A percentile compares a stretch with the other conserved stretches of the same genome.
phyloP scores from a whole-genome alignment of 1,140 invertebrate genomes.

The Tigriopus japonicus region DNA sequence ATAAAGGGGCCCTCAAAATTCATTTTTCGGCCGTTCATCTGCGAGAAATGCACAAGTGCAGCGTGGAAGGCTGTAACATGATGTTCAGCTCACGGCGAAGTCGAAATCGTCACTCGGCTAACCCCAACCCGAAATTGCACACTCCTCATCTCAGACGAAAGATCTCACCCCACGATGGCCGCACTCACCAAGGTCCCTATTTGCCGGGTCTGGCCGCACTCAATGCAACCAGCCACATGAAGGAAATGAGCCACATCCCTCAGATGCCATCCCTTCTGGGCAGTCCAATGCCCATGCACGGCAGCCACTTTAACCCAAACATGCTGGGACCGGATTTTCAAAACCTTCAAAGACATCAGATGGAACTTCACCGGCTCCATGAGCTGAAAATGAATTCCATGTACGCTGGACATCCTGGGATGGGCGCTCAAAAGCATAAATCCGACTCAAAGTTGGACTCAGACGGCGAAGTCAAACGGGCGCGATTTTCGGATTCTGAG shows the following conservation, averaged over 20 bases:
- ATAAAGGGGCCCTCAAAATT: conserved; percentile 97
- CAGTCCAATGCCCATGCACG: background rate
- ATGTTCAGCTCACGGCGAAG: conserved; percentile 94
- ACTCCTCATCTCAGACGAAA: conserved; percentile 76
- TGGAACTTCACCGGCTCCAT: conserved; percentile 14
- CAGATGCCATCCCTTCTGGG: background rate
- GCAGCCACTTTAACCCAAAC: background rate
- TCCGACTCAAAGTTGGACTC: background rate
- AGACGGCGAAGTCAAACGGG: background rate
- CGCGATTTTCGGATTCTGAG: background rate
- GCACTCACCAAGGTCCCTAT: conserved; percentile 63
- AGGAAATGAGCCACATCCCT: background rate
- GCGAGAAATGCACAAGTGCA: conserved; percentile 98
- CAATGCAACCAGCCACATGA: conserved; percentile 52
- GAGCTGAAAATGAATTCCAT: conserved; percentile 7
- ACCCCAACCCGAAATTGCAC: conserved; percentile 95
- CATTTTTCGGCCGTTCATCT: conserved; percentile 98
- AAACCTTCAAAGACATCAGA: conserved; percentile 13
- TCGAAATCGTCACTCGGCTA: conserved; percentile 87
- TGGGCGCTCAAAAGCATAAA: background rate
- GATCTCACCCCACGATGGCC: conserved; percentile 76
- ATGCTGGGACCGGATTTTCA: conserved; percentile 8
- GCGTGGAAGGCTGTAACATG: conserved; percentile 95
- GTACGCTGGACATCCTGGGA: background rate
- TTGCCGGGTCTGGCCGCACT: conserved; percentile 46